Conservation (phyloP, 2,888 invertebrate genomes). For the Xestia xanthographa region DNA sequence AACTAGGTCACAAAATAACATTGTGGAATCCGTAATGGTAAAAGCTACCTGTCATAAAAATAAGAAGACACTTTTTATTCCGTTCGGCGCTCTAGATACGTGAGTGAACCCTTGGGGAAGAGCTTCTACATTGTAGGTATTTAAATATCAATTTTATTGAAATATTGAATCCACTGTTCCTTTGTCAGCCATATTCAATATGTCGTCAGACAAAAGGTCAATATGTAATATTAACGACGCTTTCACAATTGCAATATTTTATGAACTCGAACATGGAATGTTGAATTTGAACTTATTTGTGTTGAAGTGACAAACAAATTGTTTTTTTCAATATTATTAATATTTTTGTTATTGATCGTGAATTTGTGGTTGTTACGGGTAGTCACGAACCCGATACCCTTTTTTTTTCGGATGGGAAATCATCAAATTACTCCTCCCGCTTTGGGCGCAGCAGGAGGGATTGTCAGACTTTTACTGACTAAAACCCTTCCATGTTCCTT, state of each 20-base stretch:
- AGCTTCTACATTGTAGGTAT: constrained; percentile 13
- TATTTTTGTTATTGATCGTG: background rate
- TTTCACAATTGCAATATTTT: constrained; percentile 20
- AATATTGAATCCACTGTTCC: constrained; percentile 39
- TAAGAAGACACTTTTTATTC: constrained; percentile 18
- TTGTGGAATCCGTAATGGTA: background rate
- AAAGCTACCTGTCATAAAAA: background rate
- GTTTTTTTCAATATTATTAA: background rate
- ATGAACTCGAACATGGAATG: constrained; percentile 1
- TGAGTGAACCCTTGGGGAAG: background rate
- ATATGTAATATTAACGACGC: constrained; percentile 27
- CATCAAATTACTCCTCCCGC: too few relatives aligned
- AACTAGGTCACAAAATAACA: background rate
- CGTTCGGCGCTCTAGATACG: background rate
- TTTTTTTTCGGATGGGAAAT: too few relatives aligned
- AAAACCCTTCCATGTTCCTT: too few relatives aligned
- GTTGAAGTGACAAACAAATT: background rate
- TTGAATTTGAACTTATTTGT: background rate
- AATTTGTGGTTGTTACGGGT: background rate
- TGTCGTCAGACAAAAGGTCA: constrained; percentile 23
- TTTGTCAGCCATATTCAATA: constrained; percentile 35
- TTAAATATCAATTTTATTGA: constrained; percentile 42
- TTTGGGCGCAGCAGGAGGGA: too few relatives aligned
- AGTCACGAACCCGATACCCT: background rate
- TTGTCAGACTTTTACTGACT: too few relatives aligned